These are phyloP conservation scores for Podilymbus podiceps DNA, from an alignment of 2,113 vertebrate genomes.

Conservation along the genomic window DNA sequence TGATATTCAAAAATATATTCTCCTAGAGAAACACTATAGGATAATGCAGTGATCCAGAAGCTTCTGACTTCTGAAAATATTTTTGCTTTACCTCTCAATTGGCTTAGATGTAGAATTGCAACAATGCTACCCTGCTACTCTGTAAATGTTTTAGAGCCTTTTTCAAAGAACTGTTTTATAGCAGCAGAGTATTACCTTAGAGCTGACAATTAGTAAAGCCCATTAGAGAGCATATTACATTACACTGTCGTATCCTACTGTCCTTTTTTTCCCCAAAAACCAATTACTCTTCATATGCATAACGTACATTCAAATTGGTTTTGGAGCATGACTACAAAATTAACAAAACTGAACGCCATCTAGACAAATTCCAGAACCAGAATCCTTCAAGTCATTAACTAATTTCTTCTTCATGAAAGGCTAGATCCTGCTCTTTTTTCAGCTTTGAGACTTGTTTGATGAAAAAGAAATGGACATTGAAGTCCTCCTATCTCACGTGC, in stretches of 20 bases:
- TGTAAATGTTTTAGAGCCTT: neutral
- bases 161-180: neutral
- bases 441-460: neutral
- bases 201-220: neutral
- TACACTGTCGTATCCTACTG: neutral
- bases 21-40: neutral
- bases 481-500: neutral
- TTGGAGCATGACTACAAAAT: neutral
- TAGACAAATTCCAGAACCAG: neutral
- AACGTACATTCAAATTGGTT: neutral
- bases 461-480: neutral
- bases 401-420: neutral
- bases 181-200: neutral
- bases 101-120: neutral
- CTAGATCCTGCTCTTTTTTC: neutral
- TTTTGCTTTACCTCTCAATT: neutral
- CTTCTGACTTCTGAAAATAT: neutral
- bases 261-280: neutral
- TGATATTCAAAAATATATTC: neutral
- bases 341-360: neutral
- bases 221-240: neutral
- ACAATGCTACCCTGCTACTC: neutral
- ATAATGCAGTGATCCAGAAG: neutral
- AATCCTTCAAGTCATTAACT: neutral
- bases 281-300: neutral